Percentiles rank a stretch among this genome's conserved stretches.
Conservation (phyloP, 2,797 vertebrate species). For the Danio jaintianensis region DNA sequence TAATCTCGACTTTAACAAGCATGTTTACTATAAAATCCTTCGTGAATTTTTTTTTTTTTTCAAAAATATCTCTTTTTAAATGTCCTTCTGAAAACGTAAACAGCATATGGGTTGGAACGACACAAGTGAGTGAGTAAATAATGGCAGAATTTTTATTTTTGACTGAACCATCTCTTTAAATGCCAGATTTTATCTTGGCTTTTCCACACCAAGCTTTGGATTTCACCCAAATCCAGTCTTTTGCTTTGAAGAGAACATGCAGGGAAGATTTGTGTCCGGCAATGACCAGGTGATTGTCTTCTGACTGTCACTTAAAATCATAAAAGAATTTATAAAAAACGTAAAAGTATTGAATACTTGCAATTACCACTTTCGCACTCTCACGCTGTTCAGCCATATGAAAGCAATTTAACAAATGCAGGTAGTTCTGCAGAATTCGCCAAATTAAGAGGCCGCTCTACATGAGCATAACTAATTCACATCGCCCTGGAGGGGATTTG, state of each 20-base stretch:
- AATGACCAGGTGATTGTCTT: slow-evolving; percentile 18
- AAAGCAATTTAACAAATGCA: slow-evolving; percentile 46
- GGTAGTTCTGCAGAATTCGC: slow-evolving; percentile 55
- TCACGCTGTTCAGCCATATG: slow-evolving; percentile 6
- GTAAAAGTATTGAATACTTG: slow-evolving; percentile 43
- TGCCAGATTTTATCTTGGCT: neutral
- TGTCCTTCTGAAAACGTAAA: slow-evolving; percentile 12
- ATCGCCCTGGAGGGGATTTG: slow-evolving; percentile 51
- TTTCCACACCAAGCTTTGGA: slow-evolving; percentile 16
- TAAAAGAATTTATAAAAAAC: slow-evolving; percentile 22
- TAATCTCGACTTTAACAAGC: neutral
- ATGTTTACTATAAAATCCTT: neutral
- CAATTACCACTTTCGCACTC: slow-evolving; percentile 12
- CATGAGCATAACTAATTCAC: slow-evolving; percentile 58
- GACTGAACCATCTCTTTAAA: neutral
- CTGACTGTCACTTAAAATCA: slow-evolving; percentile 2
- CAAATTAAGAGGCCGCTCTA: slow-evolving; percentile 54
- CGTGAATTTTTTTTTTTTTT: neutral
- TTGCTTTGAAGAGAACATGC: neutral
- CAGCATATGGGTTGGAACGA: slow-evolving; percentile 8
- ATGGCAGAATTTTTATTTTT: neutral
- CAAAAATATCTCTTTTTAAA: neutral
- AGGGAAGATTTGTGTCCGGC: slow-evolving; percentile 1
- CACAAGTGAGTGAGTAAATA: slow-evolving; percentile 6
- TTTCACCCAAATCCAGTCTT: slow-evolving; percentile 5